phyloP scores from a whole-genome alignment of 2,797 vertebrate genomes.

The Chloroceryle amazona region DNA sequence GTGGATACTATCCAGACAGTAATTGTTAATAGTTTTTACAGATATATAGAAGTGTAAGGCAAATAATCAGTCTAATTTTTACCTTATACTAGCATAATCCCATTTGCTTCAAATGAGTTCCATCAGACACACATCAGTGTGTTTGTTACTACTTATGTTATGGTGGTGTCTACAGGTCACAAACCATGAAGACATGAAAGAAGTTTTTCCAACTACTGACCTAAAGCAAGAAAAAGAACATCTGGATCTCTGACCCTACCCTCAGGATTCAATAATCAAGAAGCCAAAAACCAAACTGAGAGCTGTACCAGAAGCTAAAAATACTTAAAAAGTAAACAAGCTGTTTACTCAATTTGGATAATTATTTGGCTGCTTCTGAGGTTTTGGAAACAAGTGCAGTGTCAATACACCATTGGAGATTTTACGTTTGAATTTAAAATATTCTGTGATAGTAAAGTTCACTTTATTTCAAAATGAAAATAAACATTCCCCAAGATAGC shows the following conservation, averaged over 20 bases:
- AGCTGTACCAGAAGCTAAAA: slow-evolving; percentile 11
- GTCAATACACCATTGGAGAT: slow-evolving; percentile 1
- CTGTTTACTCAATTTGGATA: not conserved
- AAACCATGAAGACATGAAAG: slow-evolving; percentile 44
- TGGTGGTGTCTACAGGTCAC: slow-evolving; percentile 8
- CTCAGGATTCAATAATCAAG: slow-evolving; percentile 48
- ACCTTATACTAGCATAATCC: not conserved
- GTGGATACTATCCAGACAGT: not conserved
- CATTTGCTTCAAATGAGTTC: not conserved
- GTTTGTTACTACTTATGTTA: slow-evolving; percentile 44
- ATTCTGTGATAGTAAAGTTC: not conserved
- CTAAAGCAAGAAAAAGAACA: slow-evolving; percentile 24
- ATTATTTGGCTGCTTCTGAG: slow-evolving; percentile 2
- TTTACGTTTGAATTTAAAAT: slow-evolving; percentile 32
- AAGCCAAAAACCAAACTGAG: not conserved
- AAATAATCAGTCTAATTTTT: slow-evolving; percentile 21
- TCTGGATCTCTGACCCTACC: slow-evolving; percentile 18
- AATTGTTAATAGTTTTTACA: not conserved
- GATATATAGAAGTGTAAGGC: not conserved
- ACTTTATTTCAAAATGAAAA: slow-evolving; percentile 39
- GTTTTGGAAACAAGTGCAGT: slow-evolving; percentile 6
- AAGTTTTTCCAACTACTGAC: not conserved
- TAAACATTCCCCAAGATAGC: not conserved
- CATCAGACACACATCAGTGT: not conserved
- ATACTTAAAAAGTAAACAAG: slow-evolving; percentile 20